Conservation (phyloP, 2,797 vertebrate species). For the Neosilurus hyrtlii region DNA sequence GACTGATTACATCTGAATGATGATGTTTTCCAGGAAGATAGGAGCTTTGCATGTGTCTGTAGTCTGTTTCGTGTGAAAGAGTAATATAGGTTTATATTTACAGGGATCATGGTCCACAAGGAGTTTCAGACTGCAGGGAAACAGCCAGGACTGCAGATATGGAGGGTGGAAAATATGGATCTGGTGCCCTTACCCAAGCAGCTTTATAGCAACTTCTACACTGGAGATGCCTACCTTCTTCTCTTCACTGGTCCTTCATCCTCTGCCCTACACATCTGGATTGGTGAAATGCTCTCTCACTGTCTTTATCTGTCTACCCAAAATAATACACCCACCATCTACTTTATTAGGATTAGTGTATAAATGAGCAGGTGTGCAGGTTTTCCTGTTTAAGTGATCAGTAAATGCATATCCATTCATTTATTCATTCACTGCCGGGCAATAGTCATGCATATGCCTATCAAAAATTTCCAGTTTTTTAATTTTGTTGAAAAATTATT, state of each 20-base stretch:
- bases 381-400: background rate
- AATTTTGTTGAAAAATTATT: too few relatives aligned
- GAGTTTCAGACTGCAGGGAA: conserved; percentile 86
- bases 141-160: conserved; percentile 86
- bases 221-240: conserved; percentile 85
- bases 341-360: background rate
- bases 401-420: background rate
- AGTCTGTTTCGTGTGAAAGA: background rate
- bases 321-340: background rate
- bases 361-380: background rate
- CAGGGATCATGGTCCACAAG: conserved; percentile 73
- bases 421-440: too few relatives aligned
- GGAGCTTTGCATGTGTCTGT: background rate
- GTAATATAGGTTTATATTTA: conserved; percentile 15
- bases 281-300: conserved; percentile 72
- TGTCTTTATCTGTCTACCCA: background rate
- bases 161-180: conserved; percentile 90
- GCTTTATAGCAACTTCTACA: conserved; percentile 83
- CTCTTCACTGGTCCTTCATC: conserved; percentile 77
- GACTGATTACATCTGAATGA: background rate
- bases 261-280: conserved; percentile 84
- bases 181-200: conserved; percentile 77
- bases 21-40: background rate
- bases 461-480: too few relatives aligned
- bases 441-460: too few relatives aligned